Evolutionary conservation across 2,888 invertebrate genomes (phyloP), one percentile per base, ranked within the genome.

Genomic region (Odontocerum albicorne): DNA sequence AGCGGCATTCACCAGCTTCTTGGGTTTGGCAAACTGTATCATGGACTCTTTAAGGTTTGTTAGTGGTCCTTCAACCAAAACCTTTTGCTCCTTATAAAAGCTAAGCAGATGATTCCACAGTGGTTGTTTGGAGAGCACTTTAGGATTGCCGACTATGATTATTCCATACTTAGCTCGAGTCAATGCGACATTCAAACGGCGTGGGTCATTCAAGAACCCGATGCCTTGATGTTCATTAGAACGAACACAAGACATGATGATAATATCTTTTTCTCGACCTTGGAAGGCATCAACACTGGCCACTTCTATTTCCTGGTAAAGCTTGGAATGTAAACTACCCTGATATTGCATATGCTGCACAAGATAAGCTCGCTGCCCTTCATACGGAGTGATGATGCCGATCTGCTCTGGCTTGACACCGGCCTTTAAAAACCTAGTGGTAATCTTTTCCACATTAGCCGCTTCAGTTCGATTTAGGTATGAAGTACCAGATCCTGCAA

Each of bases 201-300:
- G 82, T 0, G 99, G 98, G 72, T 99, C 99, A 68, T 96, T 97
- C 32, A 99, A 79, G 71, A 99, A 99, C 1, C 99, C 99, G 65
- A 99, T 99, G 33, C 96, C 98, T 70, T 98, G 97, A 67, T 97
- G 94, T 68, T 98, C 98, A 69, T 99, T 99, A 4, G 97, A 96
- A 46, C 99, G 84, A 2, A 99, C 99, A 73, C 98, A 99, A 0
- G 97, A 97, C 89, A 99, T 92, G 49, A 99, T 96, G 63, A 99
- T 99, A 54, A 98, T 92, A 68, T 99, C 99, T 68, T 99, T 99
- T 69, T 99, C 99, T 43, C 99, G 82, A 0, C 99, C 99, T 72
- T 98, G 97, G 72, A 99, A 99, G 0, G 99, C 99, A 72, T 99
- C 99, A 2, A 99, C 99, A 73, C 96, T 97, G 6, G 98, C 99